A percentile compares a stretch with the other conserved stretches of the same genome.
Evolutionary conservation across 2,113 vertebrate species (phyloP).

Genomic region (Vimba vimba): DNA sequence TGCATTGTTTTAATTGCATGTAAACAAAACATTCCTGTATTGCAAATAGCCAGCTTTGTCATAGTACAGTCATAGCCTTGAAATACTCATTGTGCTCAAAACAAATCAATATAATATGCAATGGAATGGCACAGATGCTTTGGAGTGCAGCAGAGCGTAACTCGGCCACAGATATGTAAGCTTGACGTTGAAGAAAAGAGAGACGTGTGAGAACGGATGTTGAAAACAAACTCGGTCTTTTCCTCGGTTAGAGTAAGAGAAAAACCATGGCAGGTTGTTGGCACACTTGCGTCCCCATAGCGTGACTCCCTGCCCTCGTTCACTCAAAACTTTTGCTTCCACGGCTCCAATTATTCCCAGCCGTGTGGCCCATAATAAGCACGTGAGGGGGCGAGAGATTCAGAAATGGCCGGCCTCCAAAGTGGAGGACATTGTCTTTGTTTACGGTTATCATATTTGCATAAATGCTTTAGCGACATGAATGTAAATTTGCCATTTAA

Average conservation of each 20-base stretch:
- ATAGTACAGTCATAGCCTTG: not conserved
- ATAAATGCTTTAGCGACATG: constrained; percentile 40
- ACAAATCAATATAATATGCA: constrained; percentile 3
- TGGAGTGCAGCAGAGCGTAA: not conserved
- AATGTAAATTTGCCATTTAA: constrained; percentile 61
- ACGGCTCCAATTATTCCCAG: constrained; percentile 52
- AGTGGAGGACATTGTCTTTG: constrained; percentile 44
- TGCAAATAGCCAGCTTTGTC: constrained; percentile 29
- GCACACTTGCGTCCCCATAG: constrained; percentile 43
- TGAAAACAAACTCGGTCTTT: not conserved
- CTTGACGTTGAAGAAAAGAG: constrained; percentile 10
- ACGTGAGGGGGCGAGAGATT: not conserved
- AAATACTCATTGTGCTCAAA: not conserved
- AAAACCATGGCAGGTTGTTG: constrained; percentile 14
- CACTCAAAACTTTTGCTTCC: constrained; percentile 55
- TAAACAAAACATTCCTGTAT: constrained; percentile 41
- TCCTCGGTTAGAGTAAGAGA: not conserved
- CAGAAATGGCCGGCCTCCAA: not conserved
- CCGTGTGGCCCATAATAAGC: constrained; percentile 52
- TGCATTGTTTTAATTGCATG: constrained; percentile 46
- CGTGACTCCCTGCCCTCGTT: constrained; percentile 62
- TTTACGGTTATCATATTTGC: constrained; percentile 25
- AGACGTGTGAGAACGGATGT: not conserved
- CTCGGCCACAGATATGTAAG: not conserved
- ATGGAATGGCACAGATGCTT: constrained; percentile 4